Conservation (phyloP, 2,797 vertebrate species). For the Notolabrus celidotus region DNA sequence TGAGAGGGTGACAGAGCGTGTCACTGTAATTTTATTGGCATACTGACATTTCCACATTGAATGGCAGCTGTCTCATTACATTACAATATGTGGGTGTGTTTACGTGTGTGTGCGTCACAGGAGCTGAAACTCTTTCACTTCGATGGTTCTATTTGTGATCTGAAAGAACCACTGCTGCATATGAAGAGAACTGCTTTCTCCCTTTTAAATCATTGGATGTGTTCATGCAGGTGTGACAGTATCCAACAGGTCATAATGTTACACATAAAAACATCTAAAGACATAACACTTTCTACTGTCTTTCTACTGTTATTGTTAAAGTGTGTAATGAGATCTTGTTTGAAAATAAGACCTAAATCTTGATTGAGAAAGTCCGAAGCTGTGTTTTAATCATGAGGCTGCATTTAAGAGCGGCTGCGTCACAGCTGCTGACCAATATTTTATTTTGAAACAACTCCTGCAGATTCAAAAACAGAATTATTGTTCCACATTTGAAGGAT, state of each 20-base stretch:
- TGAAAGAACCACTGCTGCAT: neutral
- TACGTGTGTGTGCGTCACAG: neutral
- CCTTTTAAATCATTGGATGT: neutral
- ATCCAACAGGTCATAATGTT: neutral
- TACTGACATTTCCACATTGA: conserved; percentile 54
- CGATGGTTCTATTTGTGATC: neutral
- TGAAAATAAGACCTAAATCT: too few species aligned
- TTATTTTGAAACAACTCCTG: too few species aligned
- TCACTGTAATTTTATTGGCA: conserved; percentile 25
- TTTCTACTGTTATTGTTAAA: too few species aligned
- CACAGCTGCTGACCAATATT: too few species aligned
- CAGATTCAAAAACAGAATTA: too few species aligned
- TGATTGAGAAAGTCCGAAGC: too few species aligned
- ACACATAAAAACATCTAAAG: neutral
- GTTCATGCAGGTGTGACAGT: neutral
- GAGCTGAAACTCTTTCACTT: neutral
- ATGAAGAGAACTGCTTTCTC: neutral
- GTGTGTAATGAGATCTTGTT: too few species aligned
- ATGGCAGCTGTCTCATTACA: conserved; percentile 36
- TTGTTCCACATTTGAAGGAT: too few species aligned
- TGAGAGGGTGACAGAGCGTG: neutral
- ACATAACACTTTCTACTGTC: neutral
- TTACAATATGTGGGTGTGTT: conserved; percentile 12
- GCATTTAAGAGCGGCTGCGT: too few species aligned
- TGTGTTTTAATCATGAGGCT: too few species aligned